Evolutionary conservation across 2,797 vertebrate genomes (phyloP), one percentile per base, ranked within the genome.

Genomic region (Protosalanx chinensis): DNA sequence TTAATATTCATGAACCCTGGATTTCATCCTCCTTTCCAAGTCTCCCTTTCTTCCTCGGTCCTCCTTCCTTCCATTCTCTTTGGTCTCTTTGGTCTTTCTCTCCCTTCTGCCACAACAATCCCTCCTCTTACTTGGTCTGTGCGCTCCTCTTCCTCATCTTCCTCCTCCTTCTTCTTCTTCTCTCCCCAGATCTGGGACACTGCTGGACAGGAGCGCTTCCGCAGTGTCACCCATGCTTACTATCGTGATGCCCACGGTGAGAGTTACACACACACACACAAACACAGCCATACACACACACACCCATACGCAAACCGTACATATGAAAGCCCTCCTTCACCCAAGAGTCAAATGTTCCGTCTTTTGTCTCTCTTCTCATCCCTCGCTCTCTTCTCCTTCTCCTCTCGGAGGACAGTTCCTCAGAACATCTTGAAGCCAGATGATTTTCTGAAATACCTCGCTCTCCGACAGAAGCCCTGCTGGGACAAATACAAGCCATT

Each of bases 201-300:
- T 0, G 93, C 93, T 0, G 93, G 93, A 65, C 93, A 94, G 86
- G 93, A 94, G 75, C 80, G 92, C 15, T 89, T 91, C 83, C 87
- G 91, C 46, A 93, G 90, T 0, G 89, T 93, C 68, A 92, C 91
- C 1, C 93, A 94, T 0, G 92, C 93, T 56, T 94, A 94, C 74
- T 94, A 94, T 78, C 87, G 93, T 0, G 93, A 94, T 0, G 93
- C 93, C 29, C 92, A 94, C 0, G 93, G 93, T 94, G 82, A 93
- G 91, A 2, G 8, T 41, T 3, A 57, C 58, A 59, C 57, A 27
- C 23, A 59, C 51, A 18, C 3, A 53, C 51, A 56, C 51, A 56
- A 3, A 23, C 58, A 8, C 58, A 27, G 3, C 0, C 8, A 60
- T 7, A 60, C 8, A 60, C 27, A 58, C 37, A 46, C 41, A 46